phyloP scores from a whole-genome alignment of 2,113 vertebrate genomes.

The Oncorhynchus kisutch region DNA sequence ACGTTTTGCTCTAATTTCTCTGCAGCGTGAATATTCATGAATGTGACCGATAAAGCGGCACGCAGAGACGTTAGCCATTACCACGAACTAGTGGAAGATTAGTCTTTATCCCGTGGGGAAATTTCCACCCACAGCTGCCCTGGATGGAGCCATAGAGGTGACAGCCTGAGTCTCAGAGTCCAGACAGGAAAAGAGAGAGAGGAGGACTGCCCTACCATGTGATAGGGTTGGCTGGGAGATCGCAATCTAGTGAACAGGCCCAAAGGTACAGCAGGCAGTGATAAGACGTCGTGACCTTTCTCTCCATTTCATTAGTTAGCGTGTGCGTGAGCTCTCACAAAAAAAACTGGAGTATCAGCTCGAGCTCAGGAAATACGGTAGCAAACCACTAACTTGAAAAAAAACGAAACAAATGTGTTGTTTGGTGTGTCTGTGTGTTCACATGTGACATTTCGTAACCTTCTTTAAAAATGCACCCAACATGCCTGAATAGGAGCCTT shows the following conservation, averaged over 20 bases:
- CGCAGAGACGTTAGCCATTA: constrained; percentile 61
- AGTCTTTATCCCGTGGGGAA: neutral
- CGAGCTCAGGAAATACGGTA: no score
- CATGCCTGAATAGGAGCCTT: neutral
- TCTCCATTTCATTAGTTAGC: neutral
- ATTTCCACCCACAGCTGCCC: constrained; percentile 50
- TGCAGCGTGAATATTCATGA: neutral
- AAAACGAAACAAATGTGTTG: neutral
- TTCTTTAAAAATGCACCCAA: constrained; percentile 13
- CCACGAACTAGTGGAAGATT: constrained; percentile 62
- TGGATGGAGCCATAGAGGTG: constrained; percentile 26
- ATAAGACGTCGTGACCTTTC: neutral
- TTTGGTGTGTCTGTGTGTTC: neutral
- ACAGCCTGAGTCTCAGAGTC: neutral
- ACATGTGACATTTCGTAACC: neutral
- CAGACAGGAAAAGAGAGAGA: neutral
- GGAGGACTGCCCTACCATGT: neutral
- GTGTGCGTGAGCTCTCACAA: neutral
- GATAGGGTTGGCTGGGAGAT: neutral
- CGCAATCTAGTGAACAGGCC: neutral
- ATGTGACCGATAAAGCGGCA: neutral
- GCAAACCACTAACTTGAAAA: no score
- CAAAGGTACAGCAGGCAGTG: neutral
- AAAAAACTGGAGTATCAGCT: neutral
- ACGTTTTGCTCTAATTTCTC: neutral